Conservation (phyloP, 2,888 invertebrate genomes). For the Ramazzottius varieornatus region DNA sequence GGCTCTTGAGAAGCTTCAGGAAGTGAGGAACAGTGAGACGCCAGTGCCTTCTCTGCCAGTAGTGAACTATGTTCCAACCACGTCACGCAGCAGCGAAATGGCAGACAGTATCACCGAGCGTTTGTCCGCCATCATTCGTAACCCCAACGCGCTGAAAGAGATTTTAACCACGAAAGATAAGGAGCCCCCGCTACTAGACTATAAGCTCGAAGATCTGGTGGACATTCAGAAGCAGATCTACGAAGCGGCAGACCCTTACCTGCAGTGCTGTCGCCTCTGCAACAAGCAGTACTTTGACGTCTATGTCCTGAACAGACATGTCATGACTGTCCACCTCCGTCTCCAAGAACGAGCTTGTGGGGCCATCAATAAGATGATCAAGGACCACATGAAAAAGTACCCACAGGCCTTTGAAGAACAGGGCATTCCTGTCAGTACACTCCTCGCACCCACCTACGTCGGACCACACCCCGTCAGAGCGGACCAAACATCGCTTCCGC, state of each 20-base stretch:
- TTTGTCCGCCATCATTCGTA: not conserved
- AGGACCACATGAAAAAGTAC: not conserved
- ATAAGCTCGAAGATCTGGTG: not conserved
- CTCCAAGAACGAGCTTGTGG: not conserved
- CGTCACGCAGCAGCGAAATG: not conserved
- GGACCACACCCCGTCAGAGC: too few species aligned
- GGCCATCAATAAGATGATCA: not conserved
- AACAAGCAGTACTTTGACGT: not conserved
- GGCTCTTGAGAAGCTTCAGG: not conserved
- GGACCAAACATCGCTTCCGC: too few species aligned
- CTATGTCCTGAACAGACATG: not conserved
- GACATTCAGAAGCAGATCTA: not conserved
- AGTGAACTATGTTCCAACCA: not conserved
- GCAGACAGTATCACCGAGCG: not conserved
- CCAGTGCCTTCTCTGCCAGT: not conserved
- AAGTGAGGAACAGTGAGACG: not conserved
- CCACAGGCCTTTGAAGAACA: not conserved
- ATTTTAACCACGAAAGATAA: not conserved
- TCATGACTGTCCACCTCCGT: conserved; percentile 1
- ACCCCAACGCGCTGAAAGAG: not conserved
- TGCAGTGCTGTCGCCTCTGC: not conserved
- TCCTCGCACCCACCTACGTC: too few species aligned
- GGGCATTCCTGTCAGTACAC: too few species aligned
- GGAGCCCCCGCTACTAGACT: not conserved
- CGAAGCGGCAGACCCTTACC: not conserved